A percentile compares a stretch with the other conserved stretches of the same genome.
Evolutionary conservation across 2,888 invertebrate species (phyloP).

Genomic region (Aspidiotus rigidus): DNA sequence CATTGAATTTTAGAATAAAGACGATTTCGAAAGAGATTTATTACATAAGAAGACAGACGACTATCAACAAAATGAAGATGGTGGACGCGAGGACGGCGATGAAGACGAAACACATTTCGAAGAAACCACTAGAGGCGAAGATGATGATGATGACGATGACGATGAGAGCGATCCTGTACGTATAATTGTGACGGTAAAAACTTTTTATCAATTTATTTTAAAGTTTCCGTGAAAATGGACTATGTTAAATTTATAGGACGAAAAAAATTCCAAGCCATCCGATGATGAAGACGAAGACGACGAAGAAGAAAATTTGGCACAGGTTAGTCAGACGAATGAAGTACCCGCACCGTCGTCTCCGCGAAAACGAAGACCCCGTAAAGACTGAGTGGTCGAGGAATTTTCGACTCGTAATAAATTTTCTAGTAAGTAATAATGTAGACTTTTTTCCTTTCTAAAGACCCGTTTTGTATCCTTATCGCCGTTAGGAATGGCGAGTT

Average conservation of each 20-base stretch:
- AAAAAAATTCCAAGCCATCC: conserved; percentile 21
- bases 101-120: background rate
- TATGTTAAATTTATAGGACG: conserved; percentile 9
- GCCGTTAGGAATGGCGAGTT: too few species aligned
- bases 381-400: conserved; percentile 38
- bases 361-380: conserved; percentile 38
- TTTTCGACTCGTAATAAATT: too few species aligned
- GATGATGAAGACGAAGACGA: conserved; percentile 35
- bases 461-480: too few species aligned
- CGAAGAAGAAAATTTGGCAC: conserved; percentile 32
- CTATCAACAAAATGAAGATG: conserved; percentile 20
- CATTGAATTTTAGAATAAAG: conserved; percentile 13
- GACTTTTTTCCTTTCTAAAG: too few species aligned
- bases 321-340: background rate
- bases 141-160: conserved; percentile 6
- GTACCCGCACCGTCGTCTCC: conserved; percentile 35
- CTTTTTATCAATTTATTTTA: background rate
- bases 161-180: conserved; percentile 24
- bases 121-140: conserved; percentile 6
- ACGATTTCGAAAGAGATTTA: conserved; percentile 28
- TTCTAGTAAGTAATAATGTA: too few species aligned
- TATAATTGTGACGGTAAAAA: background rate
- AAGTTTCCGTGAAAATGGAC: background rate
- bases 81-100: conserved; percentile 1
- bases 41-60: conserved; percentile 31